Evolutionary conservation across 2,797 vertebrate species (phyloP), one percentile per base, ranked within the genome.

Genomic region (Neopelma chrysocephalum): DNA sequence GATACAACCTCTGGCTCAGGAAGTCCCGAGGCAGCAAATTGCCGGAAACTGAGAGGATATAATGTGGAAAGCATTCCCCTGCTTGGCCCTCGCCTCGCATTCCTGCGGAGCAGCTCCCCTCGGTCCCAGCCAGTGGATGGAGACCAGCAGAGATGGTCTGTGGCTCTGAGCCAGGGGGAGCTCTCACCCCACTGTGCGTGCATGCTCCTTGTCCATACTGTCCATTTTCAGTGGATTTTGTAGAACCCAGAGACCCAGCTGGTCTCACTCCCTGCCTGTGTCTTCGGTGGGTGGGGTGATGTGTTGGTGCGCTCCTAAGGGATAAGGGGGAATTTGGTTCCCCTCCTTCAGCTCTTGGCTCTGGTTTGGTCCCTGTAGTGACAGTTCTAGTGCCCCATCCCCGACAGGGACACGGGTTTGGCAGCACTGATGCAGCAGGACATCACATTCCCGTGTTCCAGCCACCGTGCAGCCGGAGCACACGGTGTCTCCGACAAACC

Each of bases 1-100:
- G 87, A 85, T 57, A 50, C 91, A 91, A 91, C 87, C 94, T 91
- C 93, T 75, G 85, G 84, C 87, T 95, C 84, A 64, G 94, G 94
- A 96, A 94, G 91, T 86, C 60, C 93, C 17, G 3, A 83, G 89
- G 89, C 93, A 95, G 84, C 91, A 77, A 94, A 94, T 88, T 93
- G 93, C 87, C 60, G 89, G 95, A 96, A 96, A 87, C 48, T 0
- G 62, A 45, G 84, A 23, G 79, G 91, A 93, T 79, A 85, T 82
- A 73, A 91, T 73, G 87, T 94, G 94, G 89, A 94, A 96, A 96
- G 91, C 89, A 91, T 92, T 95, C 61, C 82, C 77, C 69, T 43
- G 48, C 85, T 87, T 91, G 93, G 94, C 89, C 81, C 70, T 87
- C 0, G 0, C 51, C 70, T 72, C 6, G 15, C 93, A 93, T 96